Conservation (phyloP, 2,113 vertebrate genomes). For the Poicephalus gulielmi region DNA sequence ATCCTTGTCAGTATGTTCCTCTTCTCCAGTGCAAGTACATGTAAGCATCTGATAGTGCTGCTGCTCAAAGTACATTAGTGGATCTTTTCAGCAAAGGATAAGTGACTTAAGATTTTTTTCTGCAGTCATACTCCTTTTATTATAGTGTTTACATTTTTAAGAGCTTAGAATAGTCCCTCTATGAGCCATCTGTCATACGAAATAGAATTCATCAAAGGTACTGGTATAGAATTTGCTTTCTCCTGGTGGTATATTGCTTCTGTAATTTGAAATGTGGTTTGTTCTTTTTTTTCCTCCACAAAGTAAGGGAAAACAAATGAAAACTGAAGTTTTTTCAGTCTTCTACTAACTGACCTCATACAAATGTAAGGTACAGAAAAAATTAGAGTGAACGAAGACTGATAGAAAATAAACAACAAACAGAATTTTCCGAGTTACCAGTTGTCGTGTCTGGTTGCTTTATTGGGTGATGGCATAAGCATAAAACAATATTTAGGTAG, state of each 20-base stretch:
- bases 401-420: neutral
- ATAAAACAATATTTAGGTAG: neutral
- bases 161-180: neutral
- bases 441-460: neutral
- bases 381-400: neutral
- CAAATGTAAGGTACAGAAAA: neutral
- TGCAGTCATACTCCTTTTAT: neutral
- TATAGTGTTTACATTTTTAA: slow-evolving; percentile 4
- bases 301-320: neutral
- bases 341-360: neutral
- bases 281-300: neutral
- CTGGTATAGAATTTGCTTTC: neutral
- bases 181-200: neutral
- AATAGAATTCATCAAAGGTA: neutral
- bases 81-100: neutral
- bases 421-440: neutral
- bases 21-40: neutral
- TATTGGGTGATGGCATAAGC: neutral
- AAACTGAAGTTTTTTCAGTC: neutral
- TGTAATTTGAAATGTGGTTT: neutral
- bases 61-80: neutral
- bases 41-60: neutral
- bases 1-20: neutral
- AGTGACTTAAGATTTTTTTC: neutral
- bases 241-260: neutral